These are phyloP conservation scores for Coelopa frigida DNA, from an alignment of 1,140 invertebrate species.

Conservation along the genomic window DNA sequence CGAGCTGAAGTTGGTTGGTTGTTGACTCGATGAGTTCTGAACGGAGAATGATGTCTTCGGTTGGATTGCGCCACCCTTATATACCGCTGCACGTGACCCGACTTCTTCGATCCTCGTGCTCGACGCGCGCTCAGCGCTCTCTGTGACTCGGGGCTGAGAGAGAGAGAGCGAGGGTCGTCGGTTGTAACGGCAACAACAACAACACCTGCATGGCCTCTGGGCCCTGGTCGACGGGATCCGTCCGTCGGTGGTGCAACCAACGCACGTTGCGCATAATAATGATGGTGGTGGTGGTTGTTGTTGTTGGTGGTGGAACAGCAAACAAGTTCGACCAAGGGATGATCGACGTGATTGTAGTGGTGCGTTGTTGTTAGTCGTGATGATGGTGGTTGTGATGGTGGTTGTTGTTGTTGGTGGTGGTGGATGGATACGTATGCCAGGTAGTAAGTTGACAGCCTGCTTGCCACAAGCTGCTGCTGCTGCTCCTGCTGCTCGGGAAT, in stretches of 20 bases:
- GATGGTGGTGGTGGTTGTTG: background rate
- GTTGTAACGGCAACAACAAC: too few relatives aligned
- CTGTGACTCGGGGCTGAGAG: too few relatives aligned
- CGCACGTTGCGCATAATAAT: slow-evolving; percentile 1
- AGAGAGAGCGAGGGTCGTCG: too few relatives aligned
- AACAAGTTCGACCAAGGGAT: slow-evolving; percentile 9
- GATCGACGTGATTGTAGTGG: slow-evolving; percentile 16
- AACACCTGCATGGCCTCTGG: too few relatives aligned
- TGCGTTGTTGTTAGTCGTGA: slow-evolving; percentile 16
- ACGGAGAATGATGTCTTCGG: slow-evolving; percentile 35
- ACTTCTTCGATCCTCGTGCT: background rate
- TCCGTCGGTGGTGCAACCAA: background rate
- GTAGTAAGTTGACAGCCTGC: slow-evolving; percentile 10
- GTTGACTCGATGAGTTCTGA: slow-evolving; percentile 28
- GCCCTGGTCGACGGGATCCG: too few relatives aligned
- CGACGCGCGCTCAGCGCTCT: background rate
- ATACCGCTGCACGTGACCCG: slow-evolving; percentile 41
- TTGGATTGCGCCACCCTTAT: slow-evolving; percentile 32
- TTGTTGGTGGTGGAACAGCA: background rate
- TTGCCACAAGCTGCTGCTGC: slow-evolving; percentile 14
- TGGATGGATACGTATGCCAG: slow-evolving; percentile 11
- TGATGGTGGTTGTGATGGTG: slow-evolving; percentile 22
- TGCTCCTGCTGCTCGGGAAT: slow-evolving; percentile 24
- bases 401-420: slow-evolving; percentile 29
- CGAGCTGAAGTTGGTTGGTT: slow-evolving; percentile 7